These are phyloP conservation scores for Diploscapter pachys DNA, from an alignment of 1,140 invertebrate genomes.

Conservation along the genomic window DNA sequence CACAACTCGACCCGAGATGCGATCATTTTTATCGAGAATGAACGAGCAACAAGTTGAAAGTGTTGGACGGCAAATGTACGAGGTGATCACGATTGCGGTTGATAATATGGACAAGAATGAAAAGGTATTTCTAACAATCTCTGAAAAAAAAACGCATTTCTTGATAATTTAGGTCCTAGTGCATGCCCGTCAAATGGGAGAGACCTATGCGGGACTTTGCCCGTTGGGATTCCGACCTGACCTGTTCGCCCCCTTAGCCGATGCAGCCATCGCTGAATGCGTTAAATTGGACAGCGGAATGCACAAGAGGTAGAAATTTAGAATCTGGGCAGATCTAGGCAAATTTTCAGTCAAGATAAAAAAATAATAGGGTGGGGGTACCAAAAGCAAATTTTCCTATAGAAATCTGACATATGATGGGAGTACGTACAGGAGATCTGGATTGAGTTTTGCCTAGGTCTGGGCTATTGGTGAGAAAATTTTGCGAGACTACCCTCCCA, in stretches of 20 bases:
- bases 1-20: slow-evolving; percentile 47
- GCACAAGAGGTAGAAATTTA: slow-evolving; percentile 41
- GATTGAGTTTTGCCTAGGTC: neutral
- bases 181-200: slow-evolving; percentile 45
- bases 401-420: neutral
- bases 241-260: slow-evolving; percentile 52
- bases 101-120: too few species aligned
- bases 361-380: neutral
- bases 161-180: slow-evolving; percentile 38
- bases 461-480: neutral
- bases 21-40: slow-evolving; percentile 45
- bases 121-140: too few species aligned
- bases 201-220: slow-evolving; percentile 49
- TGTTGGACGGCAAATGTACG: slow-evolving; percentile 15
- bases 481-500: neutral
- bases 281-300: slow-evolving; percentile 50
- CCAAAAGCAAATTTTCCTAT: slow-evolving; percentile 1
- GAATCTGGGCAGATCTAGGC: too few species aligned
- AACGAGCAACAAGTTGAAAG: slow-evolving; percentile 45
- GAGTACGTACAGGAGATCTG: neutral
- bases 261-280: slow-evolving; percentile 56
- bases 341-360: neutral
- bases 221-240: slow-evolving; percentile 54
- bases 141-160: neutral
- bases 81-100: neutral